Evolutionary conservation across 1,140 invertebrate species (phyloP).

Genomic region (Penaeus indicus): DNA sequence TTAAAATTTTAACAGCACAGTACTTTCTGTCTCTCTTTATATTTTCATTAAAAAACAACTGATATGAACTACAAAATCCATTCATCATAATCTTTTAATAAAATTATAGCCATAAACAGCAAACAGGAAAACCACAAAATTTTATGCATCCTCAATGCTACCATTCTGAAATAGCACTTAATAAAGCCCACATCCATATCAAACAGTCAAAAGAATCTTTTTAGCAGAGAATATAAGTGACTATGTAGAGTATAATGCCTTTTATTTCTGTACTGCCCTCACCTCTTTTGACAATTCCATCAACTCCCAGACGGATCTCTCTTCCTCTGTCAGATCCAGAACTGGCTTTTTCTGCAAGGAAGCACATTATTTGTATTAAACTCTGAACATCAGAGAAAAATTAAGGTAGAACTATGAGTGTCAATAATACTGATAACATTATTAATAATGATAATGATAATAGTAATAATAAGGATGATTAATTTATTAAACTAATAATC

Average conservation of each 20-base stretch:
- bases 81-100: no score
- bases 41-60: no score
- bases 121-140: no score
- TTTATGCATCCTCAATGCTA: no score
- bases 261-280: not conserved
- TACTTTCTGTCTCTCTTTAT: no score
- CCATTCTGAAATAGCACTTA: no score
- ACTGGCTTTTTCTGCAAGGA: constrained; percentile 55
- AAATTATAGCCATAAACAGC: no score
- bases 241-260: not conserved
- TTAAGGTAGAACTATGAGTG: not conserved
- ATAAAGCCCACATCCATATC: no score
- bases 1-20: not conserved
- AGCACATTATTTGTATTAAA: not conserved
- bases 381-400: not conserved
- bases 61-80: no score
- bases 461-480: constrained; percentile 4
- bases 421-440: not conserved
- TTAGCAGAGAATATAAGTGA: no score
- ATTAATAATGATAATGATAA: constrained; percentile 11
- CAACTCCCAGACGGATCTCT: constrained; percentile 61
- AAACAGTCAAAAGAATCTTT: no score
- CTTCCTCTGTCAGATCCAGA: constrained; percentile 64
- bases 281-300: constrained; percentile 63
- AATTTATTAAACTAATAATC: not conserved